Conservation (phyloP, 30 jellyfish, hydroid and myxozoan species). For the Nemopilema nomurai region DNA sequence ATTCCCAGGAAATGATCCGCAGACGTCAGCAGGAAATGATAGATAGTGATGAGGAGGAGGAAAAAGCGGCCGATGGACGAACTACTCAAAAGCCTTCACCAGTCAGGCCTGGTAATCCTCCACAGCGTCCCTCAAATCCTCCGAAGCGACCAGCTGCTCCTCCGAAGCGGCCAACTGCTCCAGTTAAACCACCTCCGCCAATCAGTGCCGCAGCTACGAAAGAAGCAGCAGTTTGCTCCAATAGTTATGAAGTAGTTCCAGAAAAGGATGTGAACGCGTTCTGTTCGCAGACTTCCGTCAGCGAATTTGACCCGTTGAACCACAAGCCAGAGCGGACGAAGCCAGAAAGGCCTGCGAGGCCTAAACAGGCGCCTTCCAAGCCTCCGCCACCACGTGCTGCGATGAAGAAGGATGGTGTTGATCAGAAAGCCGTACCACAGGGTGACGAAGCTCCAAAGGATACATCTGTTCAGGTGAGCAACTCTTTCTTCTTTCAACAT, state of each 20-base stretch:
- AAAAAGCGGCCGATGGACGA: background rate
- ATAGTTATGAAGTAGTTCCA: constrained; percentile 17
- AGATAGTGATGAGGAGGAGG: constrained; percentile 86
- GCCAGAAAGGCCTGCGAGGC: constrained; percentile 79
- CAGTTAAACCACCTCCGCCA: constrained; percentile 23
- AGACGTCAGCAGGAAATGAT: constrained; percentile 62
- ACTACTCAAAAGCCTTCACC: constrained; percentile 7
- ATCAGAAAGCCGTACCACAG: background rate
- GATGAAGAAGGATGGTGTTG: constrained; percentile 6
- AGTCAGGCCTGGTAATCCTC: constrained; percentile 40
- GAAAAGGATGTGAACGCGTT: constrained; percentile 12
- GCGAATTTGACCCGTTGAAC: constrained; percentile 53
- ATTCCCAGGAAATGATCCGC: constrained; percentile 54
- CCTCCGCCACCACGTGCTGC: constrained; percentile 73
- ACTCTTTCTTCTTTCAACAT: background rate
- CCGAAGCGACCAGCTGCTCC: constrained; percentile 77
- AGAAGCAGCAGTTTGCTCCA: background rate
- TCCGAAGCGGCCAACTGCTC: constrained; percentile 60
- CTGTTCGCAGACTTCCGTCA: constrained; percentile 45
- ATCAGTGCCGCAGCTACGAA: background rate
- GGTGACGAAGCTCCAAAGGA: background rate
- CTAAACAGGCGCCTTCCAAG: constrained; percentile 62
- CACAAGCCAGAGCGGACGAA: constrained; percentile 23
- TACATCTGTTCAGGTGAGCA: background rate
- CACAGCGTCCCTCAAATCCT: constrained; percentile 60